phyloP scores from a whole-genome alignment of 2,797 vertebrate species.

The Nannoperca australis region DNA sequence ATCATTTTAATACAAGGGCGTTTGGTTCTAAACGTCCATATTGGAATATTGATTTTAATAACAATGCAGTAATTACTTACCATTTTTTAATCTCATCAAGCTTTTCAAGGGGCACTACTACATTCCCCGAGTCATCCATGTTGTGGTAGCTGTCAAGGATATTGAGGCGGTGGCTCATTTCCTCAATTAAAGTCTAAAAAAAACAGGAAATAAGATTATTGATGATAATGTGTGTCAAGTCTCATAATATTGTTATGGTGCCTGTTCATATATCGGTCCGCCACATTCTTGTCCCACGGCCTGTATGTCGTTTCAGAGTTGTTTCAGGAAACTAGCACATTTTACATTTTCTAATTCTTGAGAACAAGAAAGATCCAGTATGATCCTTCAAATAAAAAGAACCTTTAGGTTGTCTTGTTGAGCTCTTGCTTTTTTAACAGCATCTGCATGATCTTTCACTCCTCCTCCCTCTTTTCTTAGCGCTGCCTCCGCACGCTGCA shows the following conservation, averaged over 20 bases:
- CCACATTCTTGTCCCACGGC: background rate
- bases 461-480: constrained; percentile 75
- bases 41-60: background rate
- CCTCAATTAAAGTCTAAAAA: constrained; percentile 82
- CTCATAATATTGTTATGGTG: background rate
- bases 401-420: constrained; percentile 88
- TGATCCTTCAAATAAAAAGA: background rate
- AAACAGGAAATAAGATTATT: background rate
- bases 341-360: background rate
- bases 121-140: constrained; percentile 76
- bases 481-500: constrained; percentile 84
- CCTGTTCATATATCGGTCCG: background rate
- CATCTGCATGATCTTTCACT: constrained; percentile 76
- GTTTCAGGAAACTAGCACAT: background rate
- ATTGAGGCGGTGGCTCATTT: constrained; percentile 80
- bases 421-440: constrained; percentile 80
- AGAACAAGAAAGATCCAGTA: background rate
- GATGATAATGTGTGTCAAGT: background rate
- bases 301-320: background rate
- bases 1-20: background rate
- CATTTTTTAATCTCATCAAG: constrained; percentile 90
- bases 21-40: background rate
- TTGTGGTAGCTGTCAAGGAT: constrained; percentile 86
- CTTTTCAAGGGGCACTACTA: constrained; percentile 84
- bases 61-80: constrained; percentile 43